Evolutionary conservation across 2,888 invertebrate species (phyloP).

Genomic region (Polyploca ridens): DNA sequence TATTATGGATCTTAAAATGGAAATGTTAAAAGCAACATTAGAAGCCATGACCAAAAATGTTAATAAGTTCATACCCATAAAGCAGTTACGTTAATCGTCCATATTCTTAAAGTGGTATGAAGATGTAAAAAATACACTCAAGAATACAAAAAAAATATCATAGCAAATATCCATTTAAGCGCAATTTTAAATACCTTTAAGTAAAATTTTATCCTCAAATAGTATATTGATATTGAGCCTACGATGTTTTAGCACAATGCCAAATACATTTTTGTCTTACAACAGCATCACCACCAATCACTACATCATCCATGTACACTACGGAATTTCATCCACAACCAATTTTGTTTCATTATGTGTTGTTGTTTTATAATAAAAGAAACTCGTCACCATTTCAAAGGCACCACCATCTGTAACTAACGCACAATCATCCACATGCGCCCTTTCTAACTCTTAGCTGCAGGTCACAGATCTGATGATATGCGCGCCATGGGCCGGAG

Average conservation of each 20-base stretch:
- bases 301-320: neutral
- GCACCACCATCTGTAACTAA: slow-evolving; percentile 69
- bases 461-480: slow-evolving; percentile 94
- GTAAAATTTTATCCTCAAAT: too few species aligned
- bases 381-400: neutral
- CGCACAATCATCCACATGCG: slow-evolving; percentile 60
- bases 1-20: neutral
- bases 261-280: neutral
- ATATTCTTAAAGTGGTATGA: too few species aligned
- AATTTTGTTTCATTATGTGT: neutral
- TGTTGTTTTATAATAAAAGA: neutral
- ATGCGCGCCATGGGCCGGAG: slow-evolving; percentile 94
- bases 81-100: too few species aligned
- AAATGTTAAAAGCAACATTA: too few species aligned
- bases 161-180: too few species aligned
- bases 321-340: neutral
- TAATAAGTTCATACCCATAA: too few species aligned
- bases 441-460: slow-evolving; percentile 72
- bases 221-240: neutral
- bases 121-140: too few species aligned
- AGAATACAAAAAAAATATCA: too few species aligned
- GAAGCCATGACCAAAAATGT: too few species aligned
- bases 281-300: neutral
- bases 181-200: too few species aligned
- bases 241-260: neutral